A percentile compares a stretch with the other conserved stretches of the same genome.
These are phyloP conservation scores for Microchirus variegatus DNA, from an alignment of 2,797 vertebrate species.

Conservation along the genomic window DNA sequence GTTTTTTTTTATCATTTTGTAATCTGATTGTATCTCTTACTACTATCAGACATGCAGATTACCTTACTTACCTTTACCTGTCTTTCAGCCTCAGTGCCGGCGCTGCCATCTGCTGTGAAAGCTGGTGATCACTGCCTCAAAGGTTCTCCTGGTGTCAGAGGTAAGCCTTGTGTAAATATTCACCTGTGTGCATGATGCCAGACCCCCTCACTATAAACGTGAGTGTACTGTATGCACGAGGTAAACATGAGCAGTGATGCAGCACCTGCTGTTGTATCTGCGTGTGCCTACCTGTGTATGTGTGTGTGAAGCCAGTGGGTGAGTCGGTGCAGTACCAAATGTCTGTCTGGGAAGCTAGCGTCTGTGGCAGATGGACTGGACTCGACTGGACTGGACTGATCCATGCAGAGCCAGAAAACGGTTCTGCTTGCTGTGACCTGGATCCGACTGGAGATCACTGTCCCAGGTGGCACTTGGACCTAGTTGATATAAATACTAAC, in stretches of 20 bases:
- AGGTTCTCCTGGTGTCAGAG: conserved; percentile 43
- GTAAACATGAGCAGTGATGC: conserved; percentile 53
- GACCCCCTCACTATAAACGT: conserved; percentile 34
- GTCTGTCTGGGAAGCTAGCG: conserved; percentile 55
- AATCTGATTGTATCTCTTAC: too few species aligned
- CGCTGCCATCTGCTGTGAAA: conserved; percentile 35
- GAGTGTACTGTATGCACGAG: conserved; percentile 8
- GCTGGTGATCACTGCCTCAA: conserved; percentile 17
- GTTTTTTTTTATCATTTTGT: too few species aligned
- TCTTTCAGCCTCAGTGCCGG: conserved; percentile 44
- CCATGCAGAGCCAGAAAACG: conserved; percentile 40
- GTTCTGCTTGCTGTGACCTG: conserved; percentile 76
- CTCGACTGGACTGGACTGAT: conserved; percentile 50
- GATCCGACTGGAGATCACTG: conserved; percentile 78
- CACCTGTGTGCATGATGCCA: conserved; percentile 55
- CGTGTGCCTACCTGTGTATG: conserved; percentile 26
- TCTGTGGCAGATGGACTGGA: conserved; percentile 56
- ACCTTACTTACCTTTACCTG: conserved; percentile 66
- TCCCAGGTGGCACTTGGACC: conserved; percentile 85
- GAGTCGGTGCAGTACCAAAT: conserved; percentile 47
- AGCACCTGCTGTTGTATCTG: conserved; percentile 51
- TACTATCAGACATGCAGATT: conserved; percentile 27
- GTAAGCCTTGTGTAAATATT: conserved; percentile 39
- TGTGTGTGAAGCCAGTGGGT: conserved; percentile 46
- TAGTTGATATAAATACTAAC: conserved; percentile 87